phyloP scores from a whole-genome alignment of 2,797 vertebrate species.

The Picus viridis region DNA sequence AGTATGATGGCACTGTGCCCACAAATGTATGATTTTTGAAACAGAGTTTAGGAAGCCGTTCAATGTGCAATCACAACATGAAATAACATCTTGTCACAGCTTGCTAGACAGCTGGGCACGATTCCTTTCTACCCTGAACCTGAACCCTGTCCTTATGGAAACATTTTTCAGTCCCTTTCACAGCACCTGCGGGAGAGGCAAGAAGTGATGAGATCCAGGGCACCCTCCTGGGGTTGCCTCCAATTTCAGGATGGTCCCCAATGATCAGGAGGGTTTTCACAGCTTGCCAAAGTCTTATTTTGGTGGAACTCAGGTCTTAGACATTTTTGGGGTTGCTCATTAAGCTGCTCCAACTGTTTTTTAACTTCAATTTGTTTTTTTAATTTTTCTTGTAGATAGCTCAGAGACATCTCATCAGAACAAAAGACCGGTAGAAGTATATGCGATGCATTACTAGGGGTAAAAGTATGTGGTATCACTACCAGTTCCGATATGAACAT shows the following conservation, averaged over 20 bases:
- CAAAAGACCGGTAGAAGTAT: not conserved
- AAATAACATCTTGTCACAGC: conserved; percentile 11
- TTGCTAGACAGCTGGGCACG: not conserved
- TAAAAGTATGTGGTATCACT: not conserved
- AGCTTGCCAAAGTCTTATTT: not conserved
- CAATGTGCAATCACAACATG: conserved; percentile 15
- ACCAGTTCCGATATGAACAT: not conserved
- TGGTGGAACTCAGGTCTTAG: not conserved
- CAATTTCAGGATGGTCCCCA: not conserved
- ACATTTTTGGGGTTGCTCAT: not conserved
- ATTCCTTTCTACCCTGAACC: not conserved
- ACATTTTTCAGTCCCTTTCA: not conserved
- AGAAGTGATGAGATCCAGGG: not conserved
- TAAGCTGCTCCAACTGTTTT: not conserved
- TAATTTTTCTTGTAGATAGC: not conserved
- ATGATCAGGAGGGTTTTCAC: not conserved
- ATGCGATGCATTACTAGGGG: not conserved
- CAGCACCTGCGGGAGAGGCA: not conserved
- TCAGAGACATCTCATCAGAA: not conserved
- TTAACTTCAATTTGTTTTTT: not conserved
- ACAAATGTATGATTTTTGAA: not conserved
- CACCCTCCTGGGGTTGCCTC: rapidly evolving
- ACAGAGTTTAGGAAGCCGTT: not conserved
- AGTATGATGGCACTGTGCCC: not conserved
- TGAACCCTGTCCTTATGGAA: not conserved